These are phyloP conservation scores for Hydrotaea cyrtoneurina DNA, from an alignment of 2,888 invertebrate species.

Conservation along the genomic window DNA sequence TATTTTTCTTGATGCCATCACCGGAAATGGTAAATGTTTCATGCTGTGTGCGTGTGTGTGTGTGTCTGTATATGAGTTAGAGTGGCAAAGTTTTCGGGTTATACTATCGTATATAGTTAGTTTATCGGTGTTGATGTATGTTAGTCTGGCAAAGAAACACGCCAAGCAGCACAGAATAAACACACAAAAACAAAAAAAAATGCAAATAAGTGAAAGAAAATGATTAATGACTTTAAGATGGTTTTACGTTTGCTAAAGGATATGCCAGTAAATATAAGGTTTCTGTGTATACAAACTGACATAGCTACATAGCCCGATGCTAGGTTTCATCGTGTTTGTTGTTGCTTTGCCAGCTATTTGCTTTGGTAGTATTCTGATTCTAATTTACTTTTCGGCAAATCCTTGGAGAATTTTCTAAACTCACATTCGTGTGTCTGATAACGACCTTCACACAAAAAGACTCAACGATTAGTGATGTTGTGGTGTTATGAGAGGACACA, in stretches of 20 bases:
- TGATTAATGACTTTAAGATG: constrained; percentile 30
- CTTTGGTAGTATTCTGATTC: too few species aligned
- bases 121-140: constrained; percentile 11
- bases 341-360: background rate
- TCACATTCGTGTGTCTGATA: background rate
- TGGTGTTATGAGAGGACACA: background rate
- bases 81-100: background rate
- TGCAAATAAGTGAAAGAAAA: background rate
- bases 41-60: background rate
- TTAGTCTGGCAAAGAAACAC: background rate
- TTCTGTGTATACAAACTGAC: too few species aligned
- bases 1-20: background rate
- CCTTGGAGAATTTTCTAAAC: background rate
- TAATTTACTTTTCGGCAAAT: constrained; percentile 13
- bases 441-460: background rate
- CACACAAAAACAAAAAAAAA: too few species aligned
- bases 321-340: background rate
- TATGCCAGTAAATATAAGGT: background rate
- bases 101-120: constrained; percentile 16
- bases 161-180: background rate
- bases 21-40: constrained; percentile 18
- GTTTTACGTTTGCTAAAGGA: background rate
- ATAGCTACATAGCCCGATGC: too few species aligned
- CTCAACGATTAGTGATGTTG: background rate
- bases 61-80: too few species aligned